A percentile compares a stretch with the other conserved stretches of the same genome.
phyloP scores from a whole-genome alignment of 1,140 invertebrate species.

The Diabrotica virgifera region DNA sequence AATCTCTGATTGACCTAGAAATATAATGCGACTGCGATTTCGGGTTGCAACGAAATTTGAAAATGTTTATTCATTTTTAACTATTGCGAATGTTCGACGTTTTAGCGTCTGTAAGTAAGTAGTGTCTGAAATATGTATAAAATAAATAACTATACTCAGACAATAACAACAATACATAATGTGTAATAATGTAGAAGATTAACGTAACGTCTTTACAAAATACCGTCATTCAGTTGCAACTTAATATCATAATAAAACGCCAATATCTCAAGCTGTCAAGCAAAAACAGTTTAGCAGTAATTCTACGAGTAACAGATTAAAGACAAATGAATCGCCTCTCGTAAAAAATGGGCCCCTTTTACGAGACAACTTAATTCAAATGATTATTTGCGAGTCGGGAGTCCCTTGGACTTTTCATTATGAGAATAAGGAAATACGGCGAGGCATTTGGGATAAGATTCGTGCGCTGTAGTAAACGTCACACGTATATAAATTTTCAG shows the following conservation, averaged over 20 bases:
- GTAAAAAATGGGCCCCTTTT: constrained; percentile 16
- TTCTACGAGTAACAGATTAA: constrained; percentile 17
- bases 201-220: neutral
- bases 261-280: constrained; percentile 16
- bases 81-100: no score
- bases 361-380: constrained; percentile 21
- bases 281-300: constrained; percentile 15
- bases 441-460: neutral
- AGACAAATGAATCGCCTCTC: constrained; percentile 13
- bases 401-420: constrained; percentile 14
- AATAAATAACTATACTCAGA: no score
- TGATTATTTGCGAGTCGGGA: constrained; percentile 7
- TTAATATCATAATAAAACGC: constrained; percentile 14
- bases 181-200: no score
- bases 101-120: no score
- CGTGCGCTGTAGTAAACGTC: neutral
- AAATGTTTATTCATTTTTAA: no score
- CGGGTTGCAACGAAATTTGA: no score
- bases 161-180: no score
- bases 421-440: constrained; percentile 8
- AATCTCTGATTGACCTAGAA: no score
- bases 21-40: no score
- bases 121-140: no score
- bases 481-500: neutral
- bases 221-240: constrained; percentile 2